Evolutionary conservation across 2,888 invertebrate species (phyloP).

Genomic region (Ryuthela nishihirai): DNA sequence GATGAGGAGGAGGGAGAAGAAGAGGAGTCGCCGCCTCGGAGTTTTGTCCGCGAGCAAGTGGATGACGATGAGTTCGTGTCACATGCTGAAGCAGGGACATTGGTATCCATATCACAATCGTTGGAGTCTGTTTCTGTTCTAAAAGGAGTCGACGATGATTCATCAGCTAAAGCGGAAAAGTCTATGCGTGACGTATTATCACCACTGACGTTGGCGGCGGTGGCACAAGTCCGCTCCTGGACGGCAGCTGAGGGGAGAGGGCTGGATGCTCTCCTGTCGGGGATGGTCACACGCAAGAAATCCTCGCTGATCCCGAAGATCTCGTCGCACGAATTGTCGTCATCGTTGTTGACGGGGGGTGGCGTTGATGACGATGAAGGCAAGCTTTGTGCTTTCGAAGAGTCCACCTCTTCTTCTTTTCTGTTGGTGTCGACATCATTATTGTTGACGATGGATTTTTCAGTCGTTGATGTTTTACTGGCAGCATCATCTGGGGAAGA

Average conservation of each 20-base stretch:
- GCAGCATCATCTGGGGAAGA: not conserved
- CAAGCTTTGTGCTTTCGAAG: not conserved
- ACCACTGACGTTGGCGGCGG: no score
- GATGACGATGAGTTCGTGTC: no score
- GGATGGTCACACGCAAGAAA: slow-evolving; percentile 31
- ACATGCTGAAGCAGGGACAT: no score
- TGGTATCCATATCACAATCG: not conserved
- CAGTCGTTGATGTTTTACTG: not conserved
- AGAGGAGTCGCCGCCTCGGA: not conserved
- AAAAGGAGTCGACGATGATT: not conserved
- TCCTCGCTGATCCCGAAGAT: slow-evolving; percentile 39
- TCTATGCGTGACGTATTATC: no score
- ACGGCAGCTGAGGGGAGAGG: slow-evolving; percentile 9
- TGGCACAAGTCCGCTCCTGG: no score
- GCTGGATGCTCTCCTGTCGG: slow-evolving; percentile 24
- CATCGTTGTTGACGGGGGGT: slow-evolving; percentile 3
- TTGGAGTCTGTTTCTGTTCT: not conserved
- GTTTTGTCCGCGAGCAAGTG: no score
- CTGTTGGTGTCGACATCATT: not conserved
- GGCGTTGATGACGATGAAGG: not conserved
- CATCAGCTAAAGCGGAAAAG: no score
- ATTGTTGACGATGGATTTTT: not conserved
- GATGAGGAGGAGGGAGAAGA: slow-evolving; percentile 27
- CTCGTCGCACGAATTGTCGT: slow-evolving; percentile 37
- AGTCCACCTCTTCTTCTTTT: not conserved